Percentiles rank a stretch among this genome's conserved stretches.
Evolutionary conservation across 2,888 invertebrate species (phyloP).

Genomic region (Sympetrum striolatum): DNA sequence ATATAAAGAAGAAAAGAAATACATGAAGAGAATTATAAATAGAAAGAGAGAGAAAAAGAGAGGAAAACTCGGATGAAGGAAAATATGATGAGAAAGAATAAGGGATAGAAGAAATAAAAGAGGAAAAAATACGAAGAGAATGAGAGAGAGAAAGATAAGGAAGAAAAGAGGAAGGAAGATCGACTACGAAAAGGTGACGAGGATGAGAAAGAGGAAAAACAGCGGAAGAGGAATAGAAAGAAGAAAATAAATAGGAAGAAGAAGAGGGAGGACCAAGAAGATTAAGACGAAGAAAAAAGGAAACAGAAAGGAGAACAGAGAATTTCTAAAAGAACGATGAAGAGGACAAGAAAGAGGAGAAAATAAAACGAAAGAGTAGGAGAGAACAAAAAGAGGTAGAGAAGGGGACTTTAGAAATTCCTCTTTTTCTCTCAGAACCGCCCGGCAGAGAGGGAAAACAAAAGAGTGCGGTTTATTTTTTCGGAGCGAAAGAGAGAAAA

Average conservation of each 20-base stretch:
- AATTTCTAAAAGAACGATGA: background rate
- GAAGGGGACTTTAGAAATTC: too few species aligned
- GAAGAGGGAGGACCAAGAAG: background rate
- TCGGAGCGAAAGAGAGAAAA: background rate
- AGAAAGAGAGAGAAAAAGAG: too few species aligned
- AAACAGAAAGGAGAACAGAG: background rate
- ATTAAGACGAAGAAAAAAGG: background rate
- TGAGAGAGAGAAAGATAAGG: too few species aligned
- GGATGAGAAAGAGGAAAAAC: too few species aligned
- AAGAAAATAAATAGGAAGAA: background rate
- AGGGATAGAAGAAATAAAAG: too few species aligned
- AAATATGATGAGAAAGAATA: too few species aligned
- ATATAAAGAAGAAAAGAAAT: too few species aligned
- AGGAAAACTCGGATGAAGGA: too few species aligned
- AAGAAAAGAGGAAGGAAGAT: background rate
- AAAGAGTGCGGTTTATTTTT: constrained; percentile 17
- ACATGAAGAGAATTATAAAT: background rate
- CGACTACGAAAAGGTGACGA: too few species aligned
- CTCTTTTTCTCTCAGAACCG: too few species aligned
- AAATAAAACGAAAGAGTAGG: background rate
- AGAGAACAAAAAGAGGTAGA: background rate
- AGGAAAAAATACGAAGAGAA: too few species aligned
- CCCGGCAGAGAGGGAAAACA: background rate
- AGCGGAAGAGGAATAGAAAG: too few species aligned
- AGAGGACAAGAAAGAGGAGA: background rate